Evolutionary conservation across 2,888 invertebrate genomes (phyloP).

Genomic region (Pherbina coryleti): DNA sequence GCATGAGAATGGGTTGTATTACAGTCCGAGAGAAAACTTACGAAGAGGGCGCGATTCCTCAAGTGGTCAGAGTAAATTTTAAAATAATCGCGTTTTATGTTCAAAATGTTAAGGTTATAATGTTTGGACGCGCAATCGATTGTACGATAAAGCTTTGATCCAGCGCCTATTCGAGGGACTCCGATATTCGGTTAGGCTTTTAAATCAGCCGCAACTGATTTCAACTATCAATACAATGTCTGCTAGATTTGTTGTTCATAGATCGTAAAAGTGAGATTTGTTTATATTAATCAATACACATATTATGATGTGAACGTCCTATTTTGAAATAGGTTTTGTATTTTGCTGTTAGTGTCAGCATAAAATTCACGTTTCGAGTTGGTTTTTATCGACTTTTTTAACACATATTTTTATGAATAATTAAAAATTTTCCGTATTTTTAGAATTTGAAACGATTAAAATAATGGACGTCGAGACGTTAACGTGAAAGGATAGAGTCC

Average conservation of each 20-base stretch:
- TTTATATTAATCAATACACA: background rate
- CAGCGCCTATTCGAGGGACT: background rate
- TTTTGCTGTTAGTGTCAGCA: no score
- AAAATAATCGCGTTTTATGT: slow-evolving; percentile 22
- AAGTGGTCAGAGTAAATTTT: slow-evolving; percentile 38
- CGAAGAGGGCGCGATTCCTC: background rate
- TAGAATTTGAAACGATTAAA: no score
- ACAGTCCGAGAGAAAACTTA: background rate
- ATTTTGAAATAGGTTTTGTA: no score
- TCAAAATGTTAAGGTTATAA: background rate
- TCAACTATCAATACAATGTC: slow-evolving; percentile 17
- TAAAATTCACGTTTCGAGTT: no score
- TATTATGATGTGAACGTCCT: no score
- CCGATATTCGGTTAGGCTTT: slow-evolving; percentile 46
- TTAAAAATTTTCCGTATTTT: no score
- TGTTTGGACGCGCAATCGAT: background rate
- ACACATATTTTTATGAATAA: no score
- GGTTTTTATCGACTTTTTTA: no score
- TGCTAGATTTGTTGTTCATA: background rate
- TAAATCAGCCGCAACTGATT: slow-evolving; percentile 59
- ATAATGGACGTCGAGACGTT: no score
- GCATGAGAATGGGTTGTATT: slow-evolving; percentile 28
- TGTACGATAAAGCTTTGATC: background rate
- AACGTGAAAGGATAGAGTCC: no score
- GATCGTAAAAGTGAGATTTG: background rate